Evolutionary conservation across 2,888 invertebrate species (phyloP).

Genomic region (Belgica antarctica): DNA sequence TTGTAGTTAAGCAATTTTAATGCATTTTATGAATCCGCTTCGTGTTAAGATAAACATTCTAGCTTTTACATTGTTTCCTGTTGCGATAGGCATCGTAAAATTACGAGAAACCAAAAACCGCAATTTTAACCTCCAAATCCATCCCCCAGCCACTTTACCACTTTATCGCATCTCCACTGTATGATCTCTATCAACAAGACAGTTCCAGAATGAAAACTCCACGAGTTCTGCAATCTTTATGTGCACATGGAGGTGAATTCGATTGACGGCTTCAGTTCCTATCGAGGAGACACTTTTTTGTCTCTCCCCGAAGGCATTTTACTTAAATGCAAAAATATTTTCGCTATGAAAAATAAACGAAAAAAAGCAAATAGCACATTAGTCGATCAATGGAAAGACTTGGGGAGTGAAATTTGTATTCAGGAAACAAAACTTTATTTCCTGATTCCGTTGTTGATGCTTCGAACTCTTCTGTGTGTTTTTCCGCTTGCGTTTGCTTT

Average conservation of each 20-base stretch:
- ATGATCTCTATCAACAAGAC: too few species aligned
- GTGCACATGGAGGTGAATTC: slow-evolving; percentile 14
- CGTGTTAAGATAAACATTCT: too few species aligned
- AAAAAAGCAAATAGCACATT: slow-evolving; percentile 22
- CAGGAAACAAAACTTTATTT: slow-evolving; percentile 40
- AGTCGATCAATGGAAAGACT: neutral
- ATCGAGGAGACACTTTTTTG: neutral
- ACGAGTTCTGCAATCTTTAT: slow-evolving; percentile 33
- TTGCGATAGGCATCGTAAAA: too few species aligned
- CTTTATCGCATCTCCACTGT: too few species aligned
- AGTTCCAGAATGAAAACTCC: slow-evolving; percentile 3
- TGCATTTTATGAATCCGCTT: too few species aligned
- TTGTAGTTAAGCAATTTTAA: too few species aligned
- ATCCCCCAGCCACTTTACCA: too few species aligned
- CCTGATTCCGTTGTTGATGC: slow-evolving; percentile 18
- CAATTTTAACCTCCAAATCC: too few species aligned
- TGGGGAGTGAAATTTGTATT: slow-evolving; percentile 32
- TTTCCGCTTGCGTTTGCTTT: slow-evolving; percentile 42
- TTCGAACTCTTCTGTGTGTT: neutral
- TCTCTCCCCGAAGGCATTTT: neutral
- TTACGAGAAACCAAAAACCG: too few species aligned
- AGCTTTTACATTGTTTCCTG: too few species aligned
- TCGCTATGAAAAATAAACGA: neutral
- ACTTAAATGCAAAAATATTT: neutral
- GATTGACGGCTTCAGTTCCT: slow-evolving; percentile 26